These are phyloP conservation scores for Sebastiscus tertius DNA, from an alignment of 2,797 vertebrate genomes.

Conservation along the genomic window DNA sequence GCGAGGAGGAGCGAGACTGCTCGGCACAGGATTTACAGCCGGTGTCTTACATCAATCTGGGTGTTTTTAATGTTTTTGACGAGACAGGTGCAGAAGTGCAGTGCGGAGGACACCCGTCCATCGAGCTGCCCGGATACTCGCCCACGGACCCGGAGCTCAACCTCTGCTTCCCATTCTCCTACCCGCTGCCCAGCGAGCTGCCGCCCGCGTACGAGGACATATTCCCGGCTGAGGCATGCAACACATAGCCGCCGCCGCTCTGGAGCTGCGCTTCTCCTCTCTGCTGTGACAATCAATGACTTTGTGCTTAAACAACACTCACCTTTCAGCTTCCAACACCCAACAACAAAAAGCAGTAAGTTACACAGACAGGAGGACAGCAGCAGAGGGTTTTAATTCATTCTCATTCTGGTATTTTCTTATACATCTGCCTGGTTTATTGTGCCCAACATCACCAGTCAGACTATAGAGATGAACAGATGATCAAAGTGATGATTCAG, in stretches of 20 bases:
- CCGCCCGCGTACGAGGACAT: slow-evolving; percentile 92
- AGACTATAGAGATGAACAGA: slow-evolving; percentile 31
- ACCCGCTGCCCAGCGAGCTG: slow-evolving; percentile 87
- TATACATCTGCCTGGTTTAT: slow-evolving; percentile 5
- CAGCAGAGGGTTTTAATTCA: slow-evolving; percentile 23
- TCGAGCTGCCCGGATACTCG: slow-evolving; percentile 94
- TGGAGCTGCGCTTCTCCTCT: slow-evolving; percentile 34
- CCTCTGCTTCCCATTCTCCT: slow-evolving; percentile 91
- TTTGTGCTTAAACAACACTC: slow-evolving; percentile 41
- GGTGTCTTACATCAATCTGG: slow-evolving; percentile 94
- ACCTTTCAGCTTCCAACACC: neutral
- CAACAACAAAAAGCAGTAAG: slow-evolving; percentile 40
- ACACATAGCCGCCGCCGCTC: slow-evolving; percentile 71
- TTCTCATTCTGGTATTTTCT: slow-evolving; percentile 45
- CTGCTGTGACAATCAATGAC: slow-evolving; percentile 82
- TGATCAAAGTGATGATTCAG: slow-evolving; percentile 15
- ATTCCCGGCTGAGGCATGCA: slow-evolving; percentile 86
- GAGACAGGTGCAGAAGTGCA: slow-evolving; percentile 91
- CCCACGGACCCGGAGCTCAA: slow-evolving; percentile 90
- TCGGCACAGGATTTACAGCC: slow-evolving; percentile 83
- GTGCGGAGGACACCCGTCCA: slow-evolving; percentile 91
- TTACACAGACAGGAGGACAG: slow-evolving; percentile 33
- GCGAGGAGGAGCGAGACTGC: slow-evolving; percentile 90
- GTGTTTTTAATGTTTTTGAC: slow-evolving; percentile 86
- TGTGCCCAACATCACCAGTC: slow-evolving; percentile 12